Percentiles rank a stretch among this genome's conserved stretches.
phyloP scores from a whole-genome alignment of 2,888 invertebrate genomes.

The Zygaena filipendulae region DNA sequence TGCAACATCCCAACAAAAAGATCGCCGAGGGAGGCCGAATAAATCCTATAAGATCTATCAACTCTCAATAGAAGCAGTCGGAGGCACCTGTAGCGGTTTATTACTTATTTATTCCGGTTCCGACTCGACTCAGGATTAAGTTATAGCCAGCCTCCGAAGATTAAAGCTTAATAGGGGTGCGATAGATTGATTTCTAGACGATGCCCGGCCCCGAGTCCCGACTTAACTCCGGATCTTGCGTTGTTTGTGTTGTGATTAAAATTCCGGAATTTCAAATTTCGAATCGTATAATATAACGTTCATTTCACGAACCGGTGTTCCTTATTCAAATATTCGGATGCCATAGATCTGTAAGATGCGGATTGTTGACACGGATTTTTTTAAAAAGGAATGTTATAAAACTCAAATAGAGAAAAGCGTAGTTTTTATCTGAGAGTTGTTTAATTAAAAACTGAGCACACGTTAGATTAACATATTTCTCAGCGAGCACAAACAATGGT shows the following conservation, averaged over 20 bases:
- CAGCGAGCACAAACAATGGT: slow-evolving; percentile 30
- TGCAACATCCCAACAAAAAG: slow-evolving; percentile 15
- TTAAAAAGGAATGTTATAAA: slow-evolving; percentile 41
- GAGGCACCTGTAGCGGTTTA: slow-evolving; percentile 60
- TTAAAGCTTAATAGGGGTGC: slow-evolving; percentile 62
- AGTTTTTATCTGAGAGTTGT: slow-evolving; percentile 49
- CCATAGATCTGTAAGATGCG: no score
- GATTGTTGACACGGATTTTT: no score
- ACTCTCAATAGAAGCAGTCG: slow-evolving; percentile 40
- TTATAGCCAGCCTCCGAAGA: slow-evolving; percentile 63
- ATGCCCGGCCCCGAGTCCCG: slow-evolving; percentile 39
- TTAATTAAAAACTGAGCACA: slow-evolving; percentile 54
- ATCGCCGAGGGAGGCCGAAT: slow-evolving; percentile 14
- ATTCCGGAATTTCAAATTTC: slow-evolving; percentile 1
- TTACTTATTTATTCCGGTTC: slow-evolving; percentile 63
- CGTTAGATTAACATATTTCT: slow-evolving; percentile 55
- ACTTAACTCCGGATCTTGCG: slow-evolving; percentile 35
- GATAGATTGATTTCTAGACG: slow-evolving; percentile 63
- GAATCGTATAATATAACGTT: no score
- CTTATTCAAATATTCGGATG: slow-evolving; percentile 1
- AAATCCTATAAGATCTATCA: slow-evolving; percentile 34
- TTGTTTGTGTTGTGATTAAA: slow-evolving; percentile 29
- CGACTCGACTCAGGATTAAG: slow-evolving; percentile 55
- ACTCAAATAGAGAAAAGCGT: slow-evolving; percentile 45
- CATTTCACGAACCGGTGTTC: no score